Conservation (phyloP, 2,888 invertebrate species). For the Philhelius pedissequus region DNA sequence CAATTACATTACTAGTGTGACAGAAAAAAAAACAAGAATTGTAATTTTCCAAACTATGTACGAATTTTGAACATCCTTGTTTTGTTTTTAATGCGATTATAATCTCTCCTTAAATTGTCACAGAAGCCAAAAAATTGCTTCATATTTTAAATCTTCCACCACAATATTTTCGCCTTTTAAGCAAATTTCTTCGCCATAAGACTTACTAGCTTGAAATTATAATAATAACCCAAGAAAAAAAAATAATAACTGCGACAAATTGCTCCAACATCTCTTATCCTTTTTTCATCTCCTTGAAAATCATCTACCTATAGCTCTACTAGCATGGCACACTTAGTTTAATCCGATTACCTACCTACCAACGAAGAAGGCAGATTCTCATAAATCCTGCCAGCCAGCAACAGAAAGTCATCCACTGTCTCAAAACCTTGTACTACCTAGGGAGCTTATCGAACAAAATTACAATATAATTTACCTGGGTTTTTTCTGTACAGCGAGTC, state of each 20-base stretch:
- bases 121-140: not conserved
- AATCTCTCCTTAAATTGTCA: not conserved
- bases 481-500: not conserved
- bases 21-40: no score
- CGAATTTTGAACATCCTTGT: not conserved
- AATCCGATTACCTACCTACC: constrained; percentile 52
- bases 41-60: not conserved
- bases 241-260: constrained; percentile 31
- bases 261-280: constrained; percentile 40
- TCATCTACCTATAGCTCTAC: not conserved
- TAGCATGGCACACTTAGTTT: constrained; percentile 23
- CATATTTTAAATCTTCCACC: not conserved
- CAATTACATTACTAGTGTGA: no score
- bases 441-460: constrained; percentile 63
- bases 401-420: not conserved
- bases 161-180: constrained; percentile 1
- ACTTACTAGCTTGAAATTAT: not conserved
- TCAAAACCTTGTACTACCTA: not conserved
- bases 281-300: not conserved
- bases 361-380: constrained; percentile 19
- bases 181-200: not conserved
- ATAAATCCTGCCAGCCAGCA: constrained; percentile 47
- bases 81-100: not conserved
- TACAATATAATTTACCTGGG: constrained; percentile 64
- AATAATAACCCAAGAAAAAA: not conserved